phyloP scores from a whole-genome alignment of 2,113 vertebrate genomes.

The Odontophorus gujanensis region DNA sequence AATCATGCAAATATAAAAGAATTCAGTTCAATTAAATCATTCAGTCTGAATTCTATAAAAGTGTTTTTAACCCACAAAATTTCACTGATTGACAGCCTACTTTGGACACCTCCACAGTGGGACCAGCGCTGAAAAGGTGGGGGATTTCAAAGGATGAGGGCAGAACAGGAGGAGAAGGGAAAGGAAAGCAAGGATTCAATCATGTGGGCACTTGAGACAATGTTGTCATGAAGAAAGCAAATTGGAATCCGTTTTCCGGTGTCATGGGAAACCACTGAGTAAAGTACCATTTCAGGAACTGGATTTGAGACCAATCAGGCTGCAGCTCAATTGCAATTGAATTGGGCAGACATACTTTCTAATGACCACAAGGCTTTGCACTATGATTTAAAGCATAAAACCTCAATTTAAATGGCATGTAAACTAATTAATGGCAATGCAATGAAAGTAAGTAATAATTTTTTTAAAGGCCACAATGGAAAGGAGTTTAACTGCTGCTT shows the following conservation, averaged over 20 bases:
- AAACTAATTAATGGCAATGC: conserved; percentile 7
- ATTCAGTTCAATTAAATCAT: neutral
- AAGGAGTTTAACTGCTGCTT: neutral
- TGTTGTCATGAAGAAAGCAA: neutral
- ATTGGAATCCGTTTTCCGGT: neutral
- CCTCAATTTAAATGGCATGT: neutral
- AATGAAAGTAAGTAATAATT: neutral
- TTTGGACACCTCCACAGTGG: fast-evolving
- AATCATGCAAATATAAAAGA: neutral
- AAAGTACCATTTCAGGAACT: neutral
- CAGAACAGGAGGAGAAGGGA: neutral
- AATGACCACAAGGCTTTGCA: neutral
- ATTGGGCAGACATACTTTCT: neutral
- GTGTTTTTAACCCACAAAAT: neutral
- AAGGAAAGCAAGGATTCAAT: neutral
- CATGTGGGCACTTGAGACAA: neutral
- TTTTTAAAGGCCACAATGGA: neutral
- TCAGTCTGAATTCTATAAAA: neutral
- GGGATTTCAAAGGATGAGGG: neutral
- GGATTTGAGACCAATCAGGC: neutral
- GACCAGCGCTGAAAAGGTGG: neutral
- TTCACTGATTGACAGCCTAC: neutral
- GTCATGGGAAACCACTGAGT: neutral
- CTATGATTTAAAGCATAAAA: conserved; percentile 1
- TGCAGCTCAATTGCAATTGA: neutral